Evolutionary conservation across 2,888 invertebrate species (phyloP).

Genomic region (Ctena decussata): DNA sequence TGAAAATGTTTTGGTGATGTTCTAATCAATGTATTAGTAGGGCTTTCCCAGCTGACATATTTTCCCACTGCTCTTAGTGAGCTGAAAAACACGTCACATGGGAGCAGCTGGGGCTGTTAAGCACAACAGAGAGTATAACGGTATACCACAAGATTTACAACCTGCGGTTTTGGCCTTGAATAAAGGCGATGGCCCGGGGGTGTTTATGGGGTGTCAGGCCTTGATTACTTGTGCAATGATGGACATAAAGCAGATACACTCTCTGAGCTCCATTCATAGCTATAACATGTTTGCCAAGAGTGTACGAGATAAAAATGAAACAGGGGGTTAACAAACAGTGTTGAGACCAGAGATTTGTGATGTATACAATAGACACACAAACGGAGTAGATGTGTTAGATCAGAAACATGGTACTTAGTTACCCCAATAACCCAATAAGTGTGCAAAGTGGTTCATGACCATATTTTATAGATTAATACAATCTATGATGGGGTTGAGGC

Average conservation of each 20-base stretch:
- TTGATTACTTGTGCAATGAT: constrained; percentile 30
- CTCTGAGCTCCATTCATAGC: constrained; percentile 11
- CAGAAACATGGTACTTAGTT: constrained; percentile 21
- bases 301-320: constrained; percentile 11
- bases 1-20: too few species aligned
- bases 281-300: constrained; percentile 26
- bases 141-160: constrained; percentile 18
- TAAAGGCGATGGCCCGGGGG: constrained; percentile 27
- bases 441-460: neutral
- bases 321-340: constrained; percentile 1
- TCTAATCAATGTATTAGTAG: too few species aligned
- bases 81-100: constrained; percentile 23
- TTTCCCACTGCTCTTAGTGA: too few species aligned
- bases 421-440: constrained; percentile 21
- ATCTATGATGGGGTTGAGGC: too few species aligned
- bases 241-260: constrained; percentile 30
- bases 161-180: constrained; percentile 11
- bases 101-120: constrained; percentile 37
- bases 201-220: constrained; percentile 14
- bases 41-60: too few species aligned
- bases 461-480: neutral
- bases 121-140: constrained; percentile 27
- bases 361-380: constrained; percentile 35
- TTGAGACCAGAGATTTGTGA: constrained; percentile 35
- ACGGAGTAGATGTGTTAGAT: constrained; percentile 31